These are phyloP conservation scores for Colletes latitarsis DNA, from an alignment of 1,140 invertebrate genomes.

Conservation along the genomic window DNA sequence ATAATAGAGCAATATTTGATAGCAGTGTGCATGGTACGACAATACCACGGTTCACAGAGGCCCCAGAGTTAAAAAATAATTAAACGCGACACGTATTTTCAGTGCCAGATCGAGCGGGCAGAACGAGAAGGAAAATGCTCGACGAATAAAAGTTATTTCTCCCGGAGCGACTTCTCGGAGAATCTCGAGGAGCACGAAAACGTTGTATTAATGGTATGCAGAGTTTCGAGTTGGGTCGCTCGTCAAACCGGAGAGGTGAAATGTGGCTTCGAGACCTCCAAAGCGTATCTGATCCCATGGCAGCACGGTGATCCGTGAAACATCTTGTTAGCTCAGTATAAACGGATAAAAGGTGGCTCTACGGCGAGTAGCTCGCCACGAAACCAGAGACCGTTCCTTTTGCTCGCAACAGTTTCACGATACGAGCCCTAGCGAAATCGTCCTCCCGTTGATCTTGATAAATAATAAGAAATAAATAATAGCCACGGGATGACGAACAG, in stretches of 20 bases:
- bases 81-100: too few species aligned
- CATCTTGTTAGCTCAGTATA: constrained; percentile 78
- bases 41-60: too few species aligned
- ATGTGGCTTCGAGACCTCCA: constrained; percentile 71
- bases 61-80: background rate
- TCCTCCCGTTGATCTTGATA: too few species aligned
- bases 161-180: background rate
- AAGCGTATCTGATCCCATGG: constrained; percentile 74
- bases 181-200: constrained; percentile 37
- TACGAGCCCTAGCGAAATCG: background rate
- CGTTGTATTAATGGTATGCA: constrained; percentile 56
- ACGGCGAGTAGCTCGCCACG: constrained; percentile 56
- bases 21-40: too few species aligned
- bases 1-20: too few species aligned
- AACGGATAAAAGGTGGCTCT: constrained; percentile 69
- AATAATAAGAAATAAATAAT: too few species aligned
- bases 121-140: too few species aligned
- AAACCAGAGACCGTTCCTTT: constrained; percentile 34
- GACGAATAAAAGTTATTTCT: too few species aligned
- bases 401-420: background rate
- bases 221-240: constrained; percentile 58
- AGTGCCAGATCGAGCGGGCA: too few species aligned
- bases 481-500: background rate
- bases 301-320: constrained; percentile 77
- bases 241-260: constrained; percentile 67